Evolutionary conservation across 2,797 vertebrate genomes (phyloP).

Genomic region (Melanotaenia trifasciata): DNA sequence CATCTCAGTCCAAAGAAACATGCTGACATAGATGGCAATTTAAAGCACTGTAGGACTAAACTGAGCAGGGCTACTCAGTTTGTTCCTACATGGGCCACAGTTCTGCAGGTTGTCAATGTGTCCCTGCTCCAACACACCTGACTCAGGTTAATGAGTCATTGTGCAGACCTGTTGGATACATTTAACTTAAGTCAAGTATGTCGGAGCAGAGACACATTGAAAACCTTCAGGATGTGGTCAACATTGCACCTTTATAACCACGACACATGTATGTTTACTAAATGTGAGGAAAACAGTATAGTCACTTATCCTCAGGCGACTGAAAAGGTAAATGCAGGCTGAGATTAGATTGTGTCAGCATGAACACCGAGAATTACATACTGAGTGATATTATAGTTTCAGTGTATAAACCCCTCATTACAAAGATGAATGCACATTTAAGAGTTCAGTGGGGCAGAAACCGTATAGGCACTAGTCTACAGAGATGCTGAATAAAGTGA

Average conservation of each 20-base stretch:
- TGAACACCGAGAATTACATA: background rate
- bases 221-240: background rate
- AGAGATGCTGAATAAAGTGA: slow-evolving; percentile 3
- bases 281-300: slow-evolving; percentile 5
- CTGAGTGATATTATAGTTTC: slow-evolving; percentile 1
- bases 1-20: too few species aligned
- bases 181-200: too few species aligned
- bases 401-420: background rate
- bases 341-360: slow-evolving; percentile 2
- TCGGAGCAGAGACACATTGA: too few species aligned
- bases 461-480: background rate
- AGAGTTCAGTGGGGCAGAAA: slow-evolving; percentile 21
- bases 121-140: too few species aligned
- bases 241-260: background rate
- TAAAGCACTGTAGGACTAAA: too few species aligned
- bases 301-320: slow-evolving; percentile 1
- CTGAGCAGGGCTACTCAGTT: too few species aligned
- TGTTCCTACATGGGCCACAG: too few species aligned
- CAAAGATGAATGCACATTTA: slow-evolving; percentile 9
- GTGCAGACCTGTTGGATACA: too few species aligned
- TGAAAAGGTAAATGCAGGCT: slow-evolving; percentile 14
- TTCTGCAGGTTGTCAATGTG: too few species aligned
- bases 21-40: too few species aligned
- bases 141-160: too few species aligned
- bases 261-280: background rate